Evolutionary conservation across 2,113 vertebrate species (phyloP).

Genomic region (Todiramphus chloris): DNA sequence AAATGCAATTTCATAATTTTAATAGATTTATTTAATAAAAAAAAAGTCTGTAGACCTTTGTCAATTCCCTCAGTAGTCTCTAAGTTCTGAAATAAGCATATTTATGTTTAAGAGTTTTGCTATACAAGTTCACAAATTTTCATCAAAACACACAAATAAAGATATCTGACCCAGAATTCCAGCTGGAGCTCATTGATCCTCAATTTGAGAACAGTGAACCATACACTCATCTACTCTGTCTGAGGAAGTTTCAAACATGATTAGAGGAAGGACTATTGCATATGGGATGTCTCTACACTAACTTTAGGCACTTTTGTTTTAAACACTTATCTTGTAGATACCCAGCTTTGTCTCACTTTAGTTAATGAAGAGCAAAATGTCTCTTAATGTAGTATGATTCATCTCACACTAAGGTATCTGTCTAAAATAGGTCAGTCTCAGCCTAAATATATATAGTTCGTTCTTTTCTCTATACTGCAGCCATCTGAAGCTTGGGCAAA

Average conservation of each 20-base stretch:
- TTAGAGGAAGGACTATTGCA: neutral
- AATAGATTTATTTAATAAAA: neutral
- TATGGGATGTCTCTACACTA: neutral
- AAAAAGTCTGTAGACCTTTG: neutral
- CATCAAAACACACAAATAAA: neutral
- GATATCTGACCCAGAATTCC: rapidly evolving
- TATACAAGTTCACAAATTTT: neutral
- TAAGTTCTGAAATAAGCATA: neutral
- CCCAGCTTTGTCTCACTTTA: neutral
- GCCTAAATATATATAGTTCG: no score
- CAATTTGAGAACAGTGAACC: neutral
- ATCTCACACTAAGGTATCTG: neutral
- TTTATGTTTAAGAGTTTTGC: neutral
- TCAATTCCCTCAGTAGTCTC: neutral
- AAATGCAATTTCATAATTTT: neutral
- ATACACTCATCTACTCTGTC: neutral
- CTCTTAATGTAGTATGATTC: neutral
- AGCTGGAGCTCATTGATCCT: neutral
- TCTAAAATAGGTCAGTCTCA: neutral
- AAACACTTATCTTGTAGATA: neutral
- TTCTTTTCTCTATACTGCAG: neutral
- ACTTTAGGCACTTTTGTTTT: neutral
- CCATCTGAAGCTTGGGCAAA: neutral
- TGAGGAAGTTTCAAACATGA: neutral
- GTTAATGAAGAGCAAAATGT: neutral